Evolutionary conservation across 2,888 invertebrate species (phyloP).

Genomic region (Hemithea aestivaria): DNA sequence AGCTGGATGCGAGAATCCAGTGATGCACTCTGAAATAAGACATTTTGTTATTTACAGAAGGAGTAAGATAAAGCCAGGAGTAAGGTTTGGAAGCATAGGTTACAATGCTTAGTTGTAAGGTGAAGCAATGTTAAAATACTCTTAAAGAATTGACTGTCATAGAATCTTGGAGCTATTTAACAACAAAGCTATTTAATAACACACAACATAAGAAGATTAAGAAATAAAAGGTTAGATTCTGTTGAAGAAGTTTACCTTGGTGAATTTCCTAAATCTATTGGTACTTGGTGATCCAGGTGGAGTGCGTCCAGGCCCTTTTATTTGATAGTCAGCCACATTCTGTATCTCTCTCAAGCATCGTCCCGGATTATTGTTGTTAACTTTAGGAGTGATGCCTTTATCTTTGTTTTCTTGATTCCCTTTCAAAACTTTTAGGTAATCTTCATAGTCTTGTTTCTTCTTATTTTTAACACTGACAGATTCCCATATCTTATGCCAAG

Average conservation of each 20-base stretch:
- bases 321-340: conserved; percentile 40
- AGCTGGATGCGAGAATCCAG: conserved; percentile 57
- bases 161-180: no score
- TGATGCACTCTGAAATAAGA: conserved; percentile 58
- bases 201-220: no score
- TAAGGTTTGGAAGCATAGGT: no score
- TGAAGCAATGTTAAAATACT: no score
- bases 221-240: conserved; percentile 4
- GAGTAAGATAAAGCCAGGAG: no score
- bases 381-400: conserved; percentile 36
- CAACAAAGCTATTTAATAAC: no score
- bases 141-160: no score
- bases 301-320: conserved; percentile 36
- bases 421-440: conserved; percentile 48
- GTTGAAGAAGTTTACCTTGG: conserved; percentile 58
- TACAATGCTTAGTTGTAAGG: no score
- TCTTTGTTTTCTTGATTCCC: conserved; percentile 59
- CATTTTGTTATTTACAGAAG: no score
- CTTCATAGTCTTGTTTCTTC: conserved; percentile 45
- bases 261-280: conserved; percentile 60
- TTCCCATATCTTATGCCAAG: conserved; percentile 59
- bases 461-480: conserved; percentile 44
- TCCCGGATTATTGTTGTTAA: conserved; percentile 28
- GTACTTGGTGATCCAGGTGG: conserved; percentile 64
- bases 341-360: conserved; percentile 56